Evolutionary conservation across 2,113 vertebrate species (phyloP).

Genomic region (Loxodonta africana): DNA sequence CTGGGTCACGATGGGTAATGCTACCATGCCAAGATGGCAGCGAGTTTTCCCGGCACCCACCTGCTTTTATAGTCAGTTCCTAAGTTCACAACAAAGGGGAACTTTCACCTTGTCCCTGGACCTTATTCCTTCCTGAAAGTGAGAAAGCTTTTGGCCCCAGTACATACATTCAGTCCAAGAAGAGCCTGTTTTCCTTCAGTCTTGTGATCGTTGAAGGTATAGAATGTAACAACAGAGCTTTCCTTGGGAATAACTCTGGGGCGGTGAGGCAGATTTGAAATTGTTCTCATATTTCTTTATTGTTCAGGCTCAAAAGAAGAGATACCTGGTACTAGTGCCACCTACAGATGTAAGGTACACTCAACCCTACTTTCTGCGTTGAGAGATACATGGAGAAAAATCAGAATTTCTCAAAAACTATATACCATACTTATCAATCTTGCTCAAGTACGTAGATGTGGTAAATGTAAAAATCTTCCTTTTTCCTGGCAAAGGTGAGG

Average conservation of each 20-base stretch:
- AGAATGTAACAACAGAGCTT: neutral
- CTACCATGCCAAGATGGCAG: neutral
- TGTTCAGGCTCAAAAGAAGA: neutral
- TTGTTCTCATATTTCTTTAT: neutral
- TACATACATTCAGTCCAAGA: neutral
- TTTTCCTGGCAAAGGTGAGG: neutral
- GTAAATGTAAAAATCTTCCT: slow-evolving; percentile 24
- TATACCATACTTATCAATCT: neutral
- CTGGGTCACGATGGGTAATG: neutral
- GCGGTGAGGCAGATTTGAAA: neutral
- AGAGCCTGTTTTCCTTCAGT: neutral
- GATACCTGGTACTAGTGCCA: neutral
- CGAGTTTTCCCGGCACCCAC: slow-evolving; percentile 13
- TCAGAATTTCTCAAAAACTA: neutral
- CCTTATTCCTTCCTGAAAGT: slow-evolving; percentile 50
- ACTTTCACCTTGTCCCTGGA: slow-evolving; percentile 28
- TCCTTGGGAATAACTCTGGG: neutral
- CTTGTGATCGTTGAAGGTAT: neutral
- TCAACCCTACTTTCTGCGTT: neutral
- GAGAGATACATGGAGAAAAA: neutral
- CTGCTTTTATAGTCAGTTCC: slow-evolving; percentile 1
- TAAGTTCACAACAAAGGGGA: slow-evolving; percentile 55
- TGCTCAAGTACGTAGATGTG: neutral
- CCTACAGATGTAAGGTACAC: accelerated
- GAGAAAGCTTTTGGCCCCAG: neutral